These are phyloP conservation scores for Spea bombifrons DNA, from an alignment of 2,113 vertebrate species.

Conservation along the genomic window DNA sequence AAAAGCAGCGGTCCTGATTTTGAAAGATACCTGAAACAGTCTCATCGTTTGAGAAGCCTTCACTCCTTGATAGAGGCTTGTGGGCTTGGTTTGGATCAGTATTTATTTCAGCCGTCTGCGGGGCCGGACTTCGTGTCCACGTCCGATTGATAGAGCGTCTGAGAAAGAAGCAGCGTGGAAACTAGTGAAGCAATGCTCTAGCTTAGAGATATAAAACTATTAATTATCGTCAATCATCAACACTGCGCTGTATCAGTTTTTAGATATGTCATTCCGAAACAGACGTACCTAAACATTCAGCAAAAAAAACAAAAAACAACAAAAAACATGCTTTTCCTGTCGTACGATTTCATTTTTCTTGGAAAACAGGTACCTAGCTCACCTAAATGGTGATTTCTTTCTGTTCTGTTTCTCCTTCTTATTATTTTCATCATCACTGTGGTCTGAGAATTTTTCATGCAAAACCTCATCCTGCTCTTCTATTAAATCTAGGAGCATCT, in stretches of 20 bases:
- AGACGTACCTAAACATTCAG: neutral
- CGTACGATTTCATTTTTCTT: neutral
- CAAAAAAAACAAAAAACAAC: neutral
- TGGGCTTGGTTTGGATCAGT: slow-evolving; percentile 48
- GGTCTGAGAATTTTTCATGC: slow-evolving; percentile 65
- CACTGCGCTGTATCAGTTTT: too few species aligned
- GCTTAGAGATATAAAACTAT: neutral
- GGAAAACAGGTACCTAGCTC: slow-evolving; percentile 20
- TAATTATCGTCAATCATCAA: neutral
- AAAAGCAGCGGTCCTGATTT: neutral
- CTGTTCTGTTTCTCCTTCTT: slow-evolving; percentile 51
- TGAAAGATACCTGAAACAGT: neutral
- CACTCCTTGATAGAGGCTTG: slow-evolving; percentile 48
- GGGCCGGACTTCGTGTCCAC: slow-evolving; percentile 65
- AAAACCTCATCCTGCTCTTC: slow-evolving; percentile 82
- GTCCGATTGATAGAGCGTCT: slow-evolving; percentile 67
- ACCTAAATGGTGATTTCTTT: slow-evolving; percentile 64
- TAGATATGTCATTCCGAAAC: too few species aligned
- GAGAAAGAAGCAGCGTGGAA: neutral
- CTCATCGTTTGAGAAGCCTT: slow-evolving; percentile 41
- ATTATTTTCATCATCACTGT: slow-evolving; percentile 60
- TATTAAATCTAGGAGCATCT: slow-evolving; percentile 73
- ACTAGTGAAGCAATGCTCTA: neutral
- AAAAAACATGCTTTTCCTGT: too few species aligned
- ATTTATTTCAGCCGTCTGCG: slow-evolving; percentile 54